A percentile compares a stretch with the other conserved stretches of the same genome.
These are phyloP conservation scores for Eupithecia tripunctaria DNA, from an alignment of 2,888 invertebrate species.

Conservation along the genomic window DNA sequence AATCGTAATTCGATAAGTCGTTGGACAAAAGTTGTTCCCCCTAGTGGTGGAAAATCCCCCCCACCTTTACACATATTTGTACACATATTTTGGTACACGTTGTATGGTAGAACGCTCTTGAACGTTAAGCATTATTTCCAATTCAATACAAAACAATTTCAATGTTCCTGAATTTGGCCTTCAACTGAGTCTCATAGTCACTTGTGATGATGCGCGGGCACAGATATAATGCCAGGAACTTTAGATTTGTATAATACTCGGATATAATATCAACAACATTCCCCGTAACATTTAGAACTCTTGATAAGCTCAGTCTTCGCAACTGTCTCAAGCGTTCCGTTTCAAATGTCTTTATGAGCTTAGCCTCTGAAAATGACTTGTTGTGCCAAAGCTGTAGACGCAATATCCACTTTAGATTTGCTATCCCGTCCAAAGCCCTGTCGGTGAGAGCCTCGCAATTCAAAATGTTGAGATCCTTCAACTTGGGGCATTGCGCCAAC, in stretches of 20 bases:
- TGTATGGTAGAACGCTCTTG: background rate
- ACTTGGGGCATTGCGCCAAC: constrained; percentile 64
- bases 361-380: constrained; percentile 65
- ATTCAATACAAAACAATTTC: constrained; percentile 72
- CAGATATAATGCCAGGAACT: constrained; percentile 75
- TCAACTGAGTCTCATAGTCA: constrained; percentile 74
- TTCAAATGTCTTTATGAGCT: constrained; percentile 63
- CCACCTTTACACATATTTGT: too few relatives aligned
- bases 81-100: too few relatives aligned
- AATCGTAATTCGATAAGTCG: too few relatives aligned
- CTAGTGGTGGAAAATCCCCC: too few relatives aligned
- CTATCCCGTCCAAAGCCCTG: constrained; percentile 61
- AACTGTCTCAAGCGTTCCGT: constrained; percentile 62
- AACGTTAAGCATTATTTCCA: background rate
- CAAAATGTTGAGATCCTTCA: constrained; percentile 72
- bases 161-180: constrained; percentile 75
- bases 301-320: constrained; percentile 73
- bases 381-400: constrained; percentile 80
- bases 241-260: constrained; percentile 71
- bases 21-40: too few relatives aligned
- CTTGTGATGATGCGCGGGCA: constrained; percentile 73
- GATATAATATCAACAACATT: constrained; percentile 72
- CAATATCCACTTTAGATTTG: constrained; percentile 59
- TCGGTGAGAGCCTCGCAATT: constrained; percentile 75
- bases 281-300: constrained; percentile 70